These are phyloP conservation scores for Nicator chloris DNA, from an alignment of 2,113 vertebrate species.

Conservation along the genomic window DNA sequence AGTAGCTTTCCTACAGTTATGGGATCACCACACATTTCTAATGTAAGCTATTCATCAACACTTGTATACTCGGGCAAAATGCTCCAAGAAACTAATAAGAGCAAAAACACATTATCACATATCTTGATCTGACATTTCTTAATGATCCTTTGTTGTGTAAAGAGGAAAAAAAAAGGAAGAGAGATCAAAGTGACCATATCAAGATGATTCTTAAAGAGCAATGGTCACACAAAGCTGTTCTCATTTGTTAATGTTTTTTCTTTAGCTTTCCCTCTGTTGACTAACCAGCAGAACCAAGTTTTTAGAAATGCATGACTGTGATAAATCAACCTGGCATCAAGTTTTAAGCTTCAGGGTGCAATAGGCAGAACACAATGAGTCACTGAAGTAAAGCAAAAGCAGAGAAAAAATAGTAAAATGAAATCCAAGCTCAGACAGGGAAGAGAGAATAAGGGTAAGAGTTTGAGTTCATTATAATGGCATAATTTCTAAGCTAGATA, in stretches of 20 bases:
- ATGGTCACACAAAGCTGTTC: neutral
- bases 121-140: neutral
- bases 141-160: neutral
- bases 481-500: neutral
- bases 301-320: neutral
- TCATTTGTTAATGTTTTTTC: neutral
- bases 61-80: neutral
- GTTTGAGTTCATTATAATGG: neutral
- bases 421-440: neutral
- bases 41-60: neutral
- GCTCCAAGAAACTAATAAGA: neutral
- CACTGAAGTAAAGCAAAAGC: neutral
- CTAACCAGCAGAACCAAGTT: neutral
- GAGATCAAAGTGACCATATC: neutral
- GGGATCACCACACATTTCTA: neutral
- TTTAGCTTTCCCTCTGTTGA: neutral
- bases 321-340: neutral
- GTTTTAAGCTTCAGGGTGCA: neutral
- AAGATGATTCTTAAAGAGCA: neutral
- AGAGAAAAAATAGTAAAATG: neutral
- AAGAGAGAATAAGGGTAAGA: neutral
- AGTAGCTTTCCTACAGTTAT: neutral
- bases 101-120: neutral
- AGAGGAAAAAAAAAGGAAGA: neutral
- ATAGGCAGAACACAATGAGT: neutral